Evolutionary conservation across 2,113 vertebrate genomes (phyloP).

Genomic region (Tupaia chinensis): DNA sequence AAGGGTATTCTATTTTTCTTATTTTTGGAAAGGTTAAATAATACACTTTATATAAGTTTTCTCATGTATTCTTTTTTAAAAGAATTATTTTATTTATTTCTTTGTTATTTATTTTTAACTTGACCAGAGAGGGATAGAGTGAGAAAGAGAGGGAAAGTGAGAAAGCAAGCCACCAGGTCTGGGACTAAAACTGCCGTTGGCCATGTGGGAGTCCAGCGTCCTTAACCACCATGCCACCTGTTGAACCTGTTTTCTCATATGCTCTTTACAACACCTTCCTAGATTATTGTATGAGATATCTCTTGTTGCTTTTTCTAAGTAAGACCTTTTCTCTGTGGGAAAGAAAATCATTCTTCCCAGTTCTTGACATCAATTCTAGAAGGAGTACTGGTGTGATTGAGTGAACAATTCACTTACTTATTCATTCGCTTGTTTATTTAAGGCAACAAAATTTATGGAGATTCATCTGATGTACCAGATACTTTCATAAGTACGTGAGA

Average conservation of each 20-base stretch:
- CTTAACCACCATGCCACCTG: too few species aligned
- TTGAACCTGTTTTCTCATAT: background rate
- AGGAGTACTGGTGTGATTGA: background rate
- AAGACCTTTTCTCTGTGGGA: background rate
- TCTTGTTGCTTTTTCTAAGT: constrained; percentile 23
- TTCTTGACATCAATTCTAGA: background rate
- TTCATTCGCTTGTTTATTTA: background rate
- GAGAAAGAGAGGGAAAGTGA: too few species aligned
- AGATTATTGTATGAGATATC: background rate
- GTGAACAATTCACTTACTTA: background rate
- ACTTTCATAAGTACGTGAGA: background rate
- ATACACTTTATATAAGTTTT: background rate
- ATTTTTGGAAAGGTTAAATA: background rate
- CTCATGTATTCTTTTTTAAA: background rate
- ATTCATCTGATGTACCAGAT: background rate
- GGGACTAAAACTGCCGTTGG: too few species aligned
- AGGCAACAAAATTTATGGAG: background rate
- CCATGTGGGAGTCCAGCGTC: too few species aligned
- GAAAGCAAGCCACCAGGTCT: too few species aligned
- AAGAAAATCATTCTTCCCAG: background rate
- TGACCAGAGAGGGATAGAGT: too few species aligned
- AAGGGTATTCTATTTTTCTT: background rate
- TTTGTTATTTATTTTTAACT: too few species aligned
- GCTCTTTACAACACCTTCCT: background rate
- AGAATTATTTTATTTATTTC: too few species aligned